Evolutionary conservation across 1,140 invertebrate species (phyloP).

Genomic region (Wiebesia pumilae): DNA sequence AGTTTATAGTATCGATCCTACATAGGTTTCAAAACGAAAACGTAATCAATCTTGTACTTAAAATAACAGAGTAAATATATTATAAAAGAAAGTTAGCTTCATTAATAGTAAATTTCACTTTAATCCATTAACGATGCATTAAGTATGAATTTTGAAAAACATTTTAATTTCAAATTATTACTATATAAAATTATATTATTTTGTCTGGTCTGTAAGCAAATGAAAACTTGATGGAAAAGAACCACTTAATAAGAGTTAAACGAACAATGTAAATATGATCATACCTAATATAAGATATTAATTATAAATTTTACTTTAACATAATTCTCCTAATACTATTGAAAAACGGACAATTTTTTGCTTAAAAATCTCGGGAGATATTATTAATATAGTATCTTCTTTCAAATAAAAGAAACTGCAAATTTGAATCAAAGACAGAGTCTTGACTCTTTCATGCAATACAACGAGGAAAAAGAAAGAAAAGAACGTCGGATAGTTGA

Average conservation of each 20-base stretch:
- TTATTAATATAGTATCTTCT: background rate
- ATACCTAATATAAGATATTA: too few species aligned
- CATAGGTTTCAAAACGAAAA: background rate
- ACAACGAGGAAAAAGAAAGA: too few species aligned
- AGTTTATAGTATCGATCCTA: background rate
- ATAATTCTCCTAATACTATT: background rate
- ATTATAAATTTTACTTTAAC: background rate
- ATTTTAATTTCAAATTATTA: background rate
- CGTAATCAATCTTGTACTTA: background rate
- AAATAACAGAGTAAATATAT: background rate
- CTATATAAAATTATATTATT: background rate
- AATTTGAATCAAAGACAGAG: background rate
- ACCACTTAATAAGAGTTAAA: too few species aligned
- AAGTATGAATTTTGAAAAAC: conserved; percentile 5
- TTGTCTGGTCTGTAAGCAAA: background rate
- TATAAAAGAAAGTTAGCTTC: conserved; percentile 9
- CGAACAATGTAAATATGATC: too few species aligned
- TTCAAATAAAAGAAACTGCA: background rate
- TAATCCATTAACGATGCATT: background rate
- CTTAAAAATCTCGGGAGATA: background rate
- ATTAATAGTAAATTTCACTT: conserved; percentile 20
- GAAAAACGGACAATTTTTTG: background rate
- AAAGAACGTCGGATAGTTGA: too few species aligned
- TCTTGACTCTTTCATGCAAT: background rate
- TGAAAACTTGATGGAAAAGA: background rate